Conservation (phyloP, 2,113 vertebrate species). For the Cyprinodon tularosa region DNA sequence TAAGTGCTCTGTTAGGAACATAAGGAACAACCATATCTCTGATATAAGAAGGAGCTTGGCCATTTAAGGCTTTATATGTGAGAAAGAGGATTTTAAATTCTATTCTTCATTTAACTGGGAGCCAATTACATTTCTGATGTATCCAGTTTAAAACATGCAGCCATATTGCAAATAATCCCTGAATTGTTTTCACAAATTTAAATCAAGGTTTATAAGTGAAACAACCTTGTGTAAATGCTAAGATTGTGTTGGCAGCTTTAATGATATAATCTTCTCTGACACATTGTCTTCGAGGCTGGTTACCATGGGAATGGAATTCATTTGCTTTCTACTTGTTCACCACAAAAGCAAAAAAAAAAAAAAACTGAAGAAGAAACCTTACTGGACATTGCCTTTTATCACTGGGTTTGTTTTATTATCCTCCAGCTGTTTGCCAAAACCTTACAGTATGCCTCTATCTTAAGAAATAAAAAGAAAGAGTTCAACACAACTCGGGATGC, state of each 20-base stretch:
- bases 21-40: no score
- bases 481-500: conserved; percentile 54
- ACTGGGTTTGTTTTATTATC: conserved; percentile 52
- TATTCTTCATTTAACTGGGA: no score
- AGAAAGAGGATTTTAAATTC: no score
- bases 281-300: conserved; percentile 28
- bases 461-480: conserved; percentile 41
- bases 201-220: conserved; percentile 16
- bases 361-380: conserved; percentile 45
- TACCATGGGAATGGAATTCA: conserved; percentile 57
- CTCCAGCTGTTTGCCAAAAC: conserved; percentile 47
- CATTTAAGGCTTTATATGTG: no score
- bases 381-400: conserved; percentile 40
- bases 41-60: no score
- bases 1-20: no score
- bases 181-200: not conserved
- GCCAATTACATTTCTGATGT: not conserved
- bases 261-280: conserved; percentile 27
- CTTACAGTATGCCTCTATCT: conserved; percentile 31
- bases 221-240: conserved; percentile 14
- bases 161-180: conserved; percentile 11
- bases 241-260: conserved; percentile 32
- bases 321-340: conserved; percentile 46
- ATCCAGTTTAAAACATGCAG: conserved; percentile 12
- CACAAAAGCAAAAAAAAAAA: conserved; percentile 58